Percentiles rank a stretch among this genome's conserved stretches.
Conservation (phyloP, 53 echinoderm and acorn worm species). For the Holothuria leucospilota region DNA sequence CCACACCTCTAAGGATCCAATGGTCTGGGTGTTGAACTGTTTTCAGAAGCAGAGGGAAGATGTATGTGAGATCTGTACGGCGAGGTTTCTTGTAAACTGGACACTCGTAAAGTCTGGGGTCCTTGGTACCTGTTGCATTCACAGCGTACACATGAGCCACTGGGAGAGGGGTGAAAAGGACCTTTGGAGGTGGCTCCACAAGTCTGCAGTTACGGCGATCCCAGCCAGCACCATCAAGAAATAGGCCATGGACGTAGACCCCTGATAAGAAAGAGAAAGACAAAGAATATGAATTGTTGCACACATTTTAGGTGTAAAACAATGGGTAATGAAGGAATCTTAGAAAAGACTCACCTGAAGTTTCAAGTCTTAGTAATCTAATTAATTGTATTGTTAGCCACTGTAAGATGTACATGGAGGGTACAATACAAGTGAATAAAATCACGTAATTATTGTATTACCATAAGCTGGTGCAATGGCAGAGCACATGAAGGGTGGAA, state of each 20-base stretch:
- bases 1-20: constrained; percentile 95
- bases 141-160: constrained; percentile 96
- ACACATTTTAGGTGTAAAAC: no score
- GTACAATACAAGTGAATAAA: no score
- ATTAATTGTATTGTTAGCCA: no score
- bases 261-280: constrained; percentile 42
- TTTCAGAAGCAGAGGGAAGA: constrained; percentile 95
- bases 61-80: constrained; percentile 96
- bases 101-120: constrained; percentile 91
- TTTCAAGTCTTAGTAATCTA: no score
- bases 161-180: constrained; percentile 93
- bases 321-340: no score
- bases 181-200: constrained; percentile 94
- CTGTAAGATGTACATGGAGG: no score
- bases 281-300: not conserved
- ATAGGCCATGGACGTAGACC: constrained; percentile 89
- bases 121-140: constrained; percentile 78
- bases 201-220: constrained; percentile 98
- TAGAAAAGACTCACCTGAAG: no score
- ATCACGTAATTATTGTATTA: no score
- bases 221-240: constrained; percentile 98
- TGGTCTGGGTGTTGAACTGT: constrained; percentile 94
- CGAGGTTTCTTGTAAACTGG: constrained; percentile 93
- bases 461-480: no score
- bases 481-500: no score